Evolutionary conservation across 2,113 vertebrate genomes (phyloP).

Genomic region (Riparia riparia): DNA sequence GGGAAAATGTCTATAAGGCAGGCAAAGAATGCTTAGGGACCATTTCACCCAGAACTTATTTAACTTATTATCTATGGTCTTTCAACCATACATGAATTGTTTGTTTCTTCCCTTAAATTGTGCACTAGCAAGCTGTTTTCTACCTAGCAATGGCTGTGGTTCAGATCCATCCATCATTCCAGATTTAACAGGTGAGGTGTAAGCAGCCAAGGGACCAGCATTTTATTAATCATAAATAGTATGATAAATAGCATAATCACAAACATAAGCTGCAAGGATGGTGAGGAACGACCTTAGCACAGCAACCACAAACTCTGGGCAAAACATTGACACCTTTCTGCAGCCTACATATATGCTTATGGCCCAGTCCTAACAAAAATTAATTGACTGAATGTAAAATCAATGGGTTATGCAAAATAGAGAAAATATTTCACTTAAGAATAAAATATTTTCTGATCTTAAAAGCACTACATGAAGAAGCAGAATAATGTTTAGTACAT

Average conservation of each 20-base stretch:
- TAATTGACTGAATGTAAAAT: neutral
- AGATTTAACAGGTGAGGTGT: neutral
- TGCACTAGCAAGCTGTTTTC: neutral
- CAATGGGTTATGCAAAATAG: neutral
- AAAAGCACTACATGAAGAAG: neutral
- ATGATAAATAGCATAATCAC: neutral
- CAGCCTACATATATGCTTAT: neutral
- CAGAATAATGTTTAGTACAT: neutral
- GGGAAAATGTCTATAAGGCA: neutral
- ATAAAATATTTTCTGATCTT: neutral
- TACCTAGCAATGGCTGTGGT: neutral
- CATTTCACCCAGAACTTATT: neutral
- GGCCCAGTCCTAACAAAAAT: neutral
- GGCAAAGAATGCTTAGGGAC: neutral
- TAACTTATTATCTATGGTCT: neutral
- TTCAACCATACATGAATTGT: neutral
- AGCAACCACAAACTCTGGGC: neutral
- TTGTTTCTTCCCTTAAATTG: neutral
- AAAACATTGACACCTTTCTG: neutral
- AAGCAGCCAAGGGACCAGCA: neutral
- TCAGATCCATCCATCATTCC: neutral
- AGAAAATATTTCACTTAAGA: neutral
- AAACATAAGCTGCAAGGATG: neutral
- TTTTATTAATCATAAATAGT: conserved; percentile 5
- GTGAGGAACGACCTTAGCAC: neutral